These are phyloP conservation scores for Trogon surrucura DNA, from an alignment of 2,113 vertebrate genomes.

Conservation along the genomic window DNA sequence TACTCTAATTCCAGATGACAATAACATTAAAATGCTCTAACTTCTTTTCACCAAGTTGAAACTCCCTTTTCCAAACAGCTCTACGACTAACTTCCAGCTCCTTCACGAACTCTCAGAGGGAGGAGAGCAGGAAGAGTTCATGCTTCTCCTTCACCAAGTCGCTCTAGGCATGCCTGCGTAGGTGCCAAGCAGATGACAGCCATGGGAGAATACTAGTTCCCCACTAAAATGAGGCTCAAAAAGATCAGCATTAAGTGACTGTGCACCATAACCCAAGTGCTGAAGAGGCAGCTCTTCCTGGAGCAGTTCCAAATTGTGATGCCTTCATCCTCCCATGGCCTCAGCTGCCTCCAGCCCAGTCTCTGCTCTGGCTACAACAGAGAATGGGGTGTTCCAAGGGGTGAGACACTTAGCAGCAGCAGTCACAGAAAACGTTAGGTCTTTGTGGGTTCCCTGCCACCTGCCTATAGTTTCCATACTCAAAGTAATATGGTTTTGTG, in stretches of 20 bases:
- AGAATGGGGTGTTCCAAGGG: not conserved
- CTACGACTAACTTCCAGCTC: not conserved
- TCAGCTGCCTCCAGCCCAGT: not conserved
- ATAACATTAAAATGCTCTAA: not conserved
- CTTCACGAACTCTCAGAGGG: not conserved
- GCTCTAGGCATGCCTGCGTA: not conserved
- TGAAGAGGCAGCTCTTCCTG: not conserved
- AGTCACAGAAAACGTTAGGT: not conserved
- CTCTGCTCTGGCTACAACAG: not conserved
- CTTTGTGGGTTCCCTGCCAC: not conserved
- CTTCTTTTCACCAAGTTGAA: not conserved
- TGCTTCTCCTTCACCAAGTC: not conserved
- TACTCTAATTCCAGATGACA: not conserved
- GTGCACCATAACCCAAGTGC: not conserved
- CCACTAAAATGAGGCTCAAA: not conserved
- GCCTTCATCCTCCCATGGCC: not conserved
- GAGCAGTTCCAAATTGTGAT: not conserved
- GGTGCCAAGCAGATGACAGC: not conserved
- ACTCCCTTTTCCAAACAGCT: not conserved
- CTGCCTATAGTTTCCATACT: not conserved
- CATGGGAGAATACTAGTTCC: fast-evolving
- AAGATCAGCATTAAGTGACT: not conserved
- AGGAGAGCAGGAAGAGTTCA: not conserved
- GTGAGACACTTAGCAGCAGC: not conserved
- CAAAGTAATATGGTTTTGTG: not conserved